Percentiles rank a stretch among this genome's conserved stretches.
Evolutionary conservation across 2,113 vertebrate species (phyloP).

Genomic region (Nannobrachium achirus): DNA sequence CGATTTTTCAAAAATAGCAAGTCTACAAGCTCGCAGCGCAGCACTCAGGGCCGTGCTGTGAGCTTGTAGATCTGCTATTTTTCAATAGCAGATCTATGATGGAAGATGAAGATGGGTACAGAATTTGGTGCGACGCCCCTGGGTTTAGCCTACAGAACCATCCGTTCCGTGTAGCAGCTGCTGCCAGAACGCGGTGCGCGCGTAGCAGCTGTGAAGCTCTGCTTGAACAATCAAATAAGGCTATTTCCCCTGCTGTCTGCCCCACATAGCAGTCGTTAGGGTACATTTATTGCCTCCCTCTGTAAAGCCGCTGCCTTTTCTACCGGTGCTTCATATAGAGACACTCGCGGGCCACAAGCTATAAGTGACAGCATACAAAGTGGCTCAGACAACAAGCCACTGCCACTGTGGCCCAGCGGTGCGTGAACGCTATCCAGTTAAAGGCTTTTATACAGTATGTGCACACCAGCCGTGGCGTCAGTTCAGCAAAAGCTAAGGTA

Average conservation of each 20-base stretch:
- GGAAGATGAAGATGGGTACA: too few species aligned
- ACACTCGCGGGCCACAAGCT: slow-evolving; percentile 22
- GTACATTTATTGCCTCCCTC: slow-evolving; percentile 38
- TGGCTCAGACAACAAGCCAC: slow-evolving; percentile 49
- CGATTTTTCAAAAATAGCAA: too few species aligned
- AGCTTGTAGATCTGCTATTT: too few species aligned
- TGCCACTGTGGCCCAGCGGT: slow-evolving; percentile 31
- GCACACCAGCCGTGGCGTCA: too few species aligned
- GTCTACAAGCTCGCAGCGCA: too few species aligned
- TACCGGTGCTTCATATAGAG: background rate
- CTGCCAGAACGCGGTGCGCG: background rate
- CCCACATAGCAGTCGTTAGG: slow-evolving; percentile 30
- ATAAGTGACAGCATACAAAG: slow-evolving; percentile 64
- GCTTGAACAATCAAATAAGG: slow-evolving; percentile 9
- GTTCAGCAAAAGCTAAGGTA: too few species aligned
- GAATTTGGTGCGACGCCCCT: too few species aligned
- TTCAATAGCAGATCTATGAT: too few species aligned
- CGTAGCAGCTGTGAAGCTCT: slow-evolving; percentile 14
- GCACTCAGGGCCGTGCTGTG: too few species aligned
- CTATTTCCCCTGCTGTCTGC: slow-evolving; percentile 6
- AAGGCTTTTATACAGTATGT: slow-evolving; percentile 27
- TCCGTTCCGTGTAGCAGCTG: background rate
- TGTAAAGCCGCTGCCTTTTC: slow-evolving; percentile 18
- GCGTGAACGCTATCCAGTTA: slow-evolving; percentile 49
- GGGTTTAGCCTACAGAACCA: too few species aligned